Percentiles rank a stretch among this genome's conserved stretches.
These are phyloP conservation scores for Girardinus metallicus DNA, from an alignment of 2,797 vertebrate species.

Conservation along the genomic window DNA sequence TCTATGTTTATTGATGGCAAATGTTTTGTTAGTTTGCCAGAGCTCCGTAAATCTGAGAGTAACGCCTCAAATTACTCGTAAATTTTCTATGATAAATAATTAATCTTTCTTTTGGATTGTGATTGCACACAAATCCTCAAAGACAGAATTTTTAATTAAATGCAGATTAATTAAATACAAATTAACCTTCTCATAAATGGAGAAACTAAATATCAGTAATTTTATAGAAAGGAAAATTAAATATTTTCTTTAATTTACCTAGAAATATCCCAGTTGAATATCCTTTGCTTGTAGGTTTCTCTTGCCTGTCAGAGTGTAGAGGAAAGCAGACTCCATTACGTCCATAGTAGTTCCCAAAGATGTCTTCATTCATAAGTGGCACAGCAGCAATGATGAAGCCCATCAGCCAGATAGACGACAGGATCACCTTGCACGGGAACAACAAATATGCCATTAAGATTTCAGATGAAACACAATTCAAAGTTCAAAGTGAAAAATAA, in stretches of 20 bases:
- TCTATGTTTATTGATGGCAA: slow-evolving; percentile 4
- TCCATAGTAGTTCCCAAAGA: slow-evolving; percentile 90
- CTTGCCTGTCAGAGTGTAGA: slow-evolving; percentile 85
- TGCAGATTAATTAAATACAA: neutral
- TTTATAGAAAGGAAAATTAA: neutral
- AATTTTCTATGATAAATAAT: neutral
- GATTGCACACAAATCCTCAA: neutral
- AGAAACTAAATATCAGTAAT: neutral
- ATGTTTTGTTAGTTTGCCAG: neutral
- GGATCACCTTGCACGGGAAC: slow-evolving; percentile 49
- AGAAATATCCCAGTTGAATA: slow-evolving; percentile 90
- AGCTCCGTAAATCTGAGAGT: neutral
- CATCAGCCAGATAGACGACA: slow-evolving; percentile 82
- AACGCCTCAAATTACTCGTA: neutral
- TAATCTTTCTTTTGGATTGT: neutral
- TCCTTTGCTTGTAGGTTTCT: slow-evolving; percentile 82
- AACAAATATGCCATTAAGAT: slow-evolving; percentile 25
- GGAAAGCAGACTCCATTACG: slow-evolving; percentile 89
- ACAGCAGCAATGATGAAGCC: slow-evolving; percentile 85
- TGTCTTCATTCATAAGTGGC: slow-evolving; percentile 83
- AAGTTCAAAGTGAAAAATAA: neutral
- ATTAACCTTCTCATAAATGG: neutral
- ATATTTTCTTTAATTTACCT: slow-evolving; percentile 73
- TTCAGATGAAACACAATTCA: neutral
- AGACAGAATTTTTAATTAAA: neutral